Evolutionary conservation across 2,797 vertebrate genomes (phyloP).

Genomic region (Oreortyx pictus): DNA sequence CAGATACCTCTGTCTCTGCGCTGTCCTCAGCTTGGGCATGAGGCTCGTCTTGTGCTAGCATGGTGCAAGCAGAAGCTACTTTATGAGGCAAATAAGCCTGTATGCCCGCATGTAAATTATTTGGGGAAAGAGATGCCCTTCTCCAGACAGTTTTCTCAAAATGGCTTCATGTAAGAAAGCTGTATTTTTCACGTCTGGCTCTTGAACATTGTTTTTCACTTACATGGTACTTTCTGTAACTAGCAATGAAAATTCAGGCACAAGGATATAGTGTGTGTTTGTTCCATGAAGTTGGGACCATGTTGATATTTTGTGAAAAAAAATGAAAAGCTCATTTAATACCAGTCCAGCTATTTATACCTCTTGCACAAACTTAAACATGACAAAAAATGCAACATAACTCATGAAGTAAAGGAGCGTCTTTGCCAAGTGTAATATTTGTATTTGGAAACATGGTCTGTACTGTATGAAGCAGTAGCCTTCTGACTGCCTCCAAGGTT

Average conservation of each 20-base stretch:
- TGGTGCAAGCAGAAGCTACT: background rate
- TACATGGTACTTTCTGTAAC: slow-evolving; percentile 40
- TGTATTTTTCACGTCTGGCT: slow-evolving; percentile 47
- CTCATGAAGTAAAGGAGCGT: slow-evolving; percentile 71
- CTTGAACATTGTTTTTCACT: slow-evolving; percentile 49
- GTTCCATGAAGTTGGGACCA: slow-evolving; percentile 38
- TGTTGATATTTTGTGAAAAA: slow-evolving; percentile 45
- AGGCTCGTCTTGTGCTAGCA: accelerated
- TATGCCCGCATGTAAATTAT: background rate
- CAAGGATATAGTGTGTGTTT: slow-evolving; percentile 58
- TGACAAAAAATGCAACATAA: slow-evolving; percentile 72
- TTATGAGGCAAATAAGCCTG: background rate
- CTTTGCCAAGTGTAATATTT: slow-evolving; percentile 84
- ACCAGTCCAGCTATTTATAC: slow-evolving; percentile 60
- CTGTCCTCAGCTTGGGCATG: background rate
- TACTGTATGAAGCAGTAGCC: slow-evolving; percentile 76
- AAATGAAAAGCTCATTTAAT: slow-evolving; percentile 73
- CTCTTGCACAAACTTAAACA: slow-evolving; percentile 75
- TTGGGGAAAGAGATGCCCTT: slow-evolving; percentile 9
- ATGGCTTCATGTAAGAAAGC: slow-evolving; percentile 60
- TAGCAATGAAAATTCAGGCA: slow-evolving; percentile 46
- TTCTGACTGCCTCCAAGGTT: slow-evolving; percentile 75
- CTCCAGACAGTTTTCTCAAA: slow-evolving; percentile 43
- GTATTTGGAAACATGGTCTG: slow-evolving; percentile 80
- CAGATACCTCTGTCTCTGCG: background rate